Evolutionary conservation across 2,888 invertebrate species (phyloP).

Genomic region (Polydesmus complanatus): DNA sequence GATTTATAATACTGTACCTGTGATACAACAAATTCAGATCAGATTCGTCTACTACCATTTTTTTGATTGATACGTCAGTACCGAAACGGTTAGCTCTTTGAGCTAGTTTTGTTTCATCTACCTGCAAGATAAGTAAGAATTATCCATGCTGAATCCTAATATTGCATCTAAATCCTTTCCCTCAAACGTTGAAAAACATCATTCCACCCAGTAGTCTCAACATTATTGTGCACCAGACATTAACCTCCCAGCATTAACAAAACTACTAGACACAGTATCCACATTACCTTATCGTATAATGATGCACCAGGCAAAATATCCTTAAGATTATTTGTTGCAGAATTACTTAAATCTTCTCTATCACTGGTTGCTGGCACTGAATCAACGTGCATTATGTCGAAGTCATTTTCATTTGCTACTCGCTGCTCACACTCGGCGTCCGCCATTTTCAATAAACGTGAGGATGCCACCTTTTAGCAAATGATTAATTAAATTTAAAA

Average conservation of each 20-base stretch:
- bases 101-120: conserved; percentile 40
- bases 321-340: background rate
- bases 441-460: background rate
- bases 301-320: background rate
- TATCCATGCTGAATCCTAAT: background rate
- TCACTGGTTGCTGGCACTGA: background rate
- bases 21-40: conserved; percentile 35
- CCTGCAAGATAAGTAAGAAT: conserved; percentile 17
- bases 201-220: no score
- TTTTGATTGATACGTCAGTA: conserved; percentile 29
- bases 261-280: background rate
- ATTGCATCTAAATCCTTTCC: no score
- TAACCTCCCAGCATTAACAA: no score
- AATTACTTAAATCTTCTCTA: background rate
- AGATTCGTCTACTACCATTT: conserved; percentile 32
- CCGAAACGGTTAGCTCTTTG: conserved; percentile 46
- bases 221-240: no score
- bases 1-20: conserved; percentile 30
- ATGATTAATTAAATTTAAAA: no score
- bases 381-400: conserved; percentile 5
- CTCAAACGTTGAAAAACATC: no score
- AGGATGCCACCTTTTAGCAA: no score
- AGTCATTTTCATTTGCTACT: background rate
- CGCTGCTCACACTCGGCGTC: background rate
- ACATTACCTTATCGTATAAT: background rate